Percentiles rank a stretch among this genome's conserved stretches.
These are phyloP conservation scores for Bradypus variegatus DNA, from an alignment of 2,797 vertebrate genomes.

Conservation along the genomic window DNA sequence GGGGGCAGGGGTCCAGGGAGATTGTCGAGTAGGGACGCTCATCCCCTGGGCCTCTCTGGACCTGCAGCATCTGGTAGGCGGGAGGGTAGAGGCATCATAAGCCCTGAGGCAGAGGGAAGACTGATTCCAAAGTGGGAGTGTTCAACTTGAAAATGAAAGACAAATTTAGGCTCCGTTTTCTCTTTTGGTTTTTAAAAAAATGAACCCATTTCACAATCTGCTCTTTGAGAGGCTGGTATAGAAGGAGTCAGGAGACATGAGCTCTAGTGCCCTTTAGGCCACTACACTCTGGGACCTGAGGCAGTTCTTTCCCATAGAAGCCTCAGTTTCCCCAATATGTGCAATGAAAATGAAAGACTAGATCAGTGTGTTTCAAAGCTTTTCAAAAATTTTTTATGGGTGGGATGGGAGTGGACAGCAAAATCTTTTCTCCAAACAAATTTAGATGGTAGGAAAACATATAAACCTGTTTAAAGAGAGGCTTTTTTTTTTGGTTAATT, in stretches of 20 bases:
- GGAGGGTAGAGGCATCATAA: background rate
- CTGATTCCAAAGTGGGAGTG: background rate
- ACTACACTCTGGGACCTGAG: background rate
- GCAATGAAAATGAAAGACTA: background rate
- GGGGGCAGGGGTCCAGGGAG: background rate
- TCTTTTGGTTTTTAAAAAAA: background rate
- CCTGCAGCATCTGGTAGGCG: background rate
- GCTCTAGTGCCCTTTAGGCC: background rate
- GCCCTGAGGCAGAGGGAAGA: background rate
- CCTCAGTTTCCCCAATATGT: background rate
- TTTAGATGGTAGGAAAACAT: background rate
- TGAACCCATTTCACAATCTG: background rate
- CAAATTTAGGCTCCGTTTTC: background rate
- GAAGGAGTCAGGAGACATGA: background rate
- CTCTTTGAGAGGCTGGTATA: background rate
- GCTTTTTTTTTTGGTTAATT: background rate
- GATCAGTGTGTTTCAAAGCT: background rate
- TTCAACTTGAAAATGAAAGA: background rate
- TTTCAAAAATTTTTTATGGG: background rate
- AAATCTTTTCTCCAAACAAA: background rate
- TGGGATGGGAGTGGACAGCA: background rate
- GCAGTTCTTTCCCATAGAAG: background rate
- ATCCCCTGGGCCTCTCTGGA: background rate
- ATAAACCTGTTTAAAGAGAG: background rate
- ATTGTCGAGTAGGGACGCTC: rapidly evolving